Percentiles rank a stretch among this genome's conserved stretches.
Evolutionary conservation across 53 echinoderm and acorn worm genomes (phyloP).

Genomic region (Temnopleurus reevesii): DNA sequence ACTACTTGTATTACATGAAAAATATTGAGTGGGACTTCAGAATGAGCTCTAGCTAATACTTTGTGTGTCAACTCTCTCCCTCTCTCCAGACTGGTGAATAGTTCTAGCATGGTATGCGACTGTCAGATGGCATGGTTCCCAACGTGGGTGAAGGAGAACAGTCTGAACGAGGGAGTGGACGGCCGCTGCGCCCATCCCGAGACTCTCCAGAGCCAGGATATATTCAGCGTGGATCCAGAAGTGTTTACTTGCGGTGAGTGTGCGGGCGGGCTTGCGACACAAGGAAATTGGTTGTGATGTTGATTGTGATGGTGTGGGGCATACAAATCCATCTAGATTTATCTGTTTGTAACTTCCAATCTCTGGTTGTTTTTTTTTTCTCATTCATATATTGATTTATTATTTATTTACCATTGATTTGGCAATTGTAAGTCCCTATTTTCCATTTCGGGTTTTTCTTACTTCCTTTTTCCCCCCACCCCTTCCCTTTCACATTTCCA

Average conservation of each 20-base stretch:
- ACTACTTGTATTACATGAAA: no score
- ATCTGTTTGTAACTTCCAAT: no score
- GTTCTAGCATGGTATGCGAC: conserved; percentile 76
- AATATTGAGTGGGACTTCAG: no score
- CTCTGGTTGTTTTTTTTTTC: no score
- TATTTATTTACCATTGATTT: no score
- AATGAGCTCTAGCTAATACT: background rate
- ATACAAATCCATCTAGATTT: no score
- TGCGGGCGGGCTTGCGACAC: no score
- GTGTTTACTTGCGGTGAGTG: conserved; percentile 82
- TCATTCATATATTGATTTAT: no score
- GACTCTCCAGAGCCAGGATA: conserved; percentile 64
- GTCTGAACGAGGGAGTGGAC: conserved; percentile 66
- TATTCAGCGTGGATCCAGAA: conserved; percentile 68
- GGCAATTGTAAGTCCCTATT: no score
- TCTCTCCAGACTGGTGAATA: conserved; percentile 37
- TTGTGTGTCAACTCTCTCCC: background rate
- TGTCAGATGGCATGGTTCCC: conserved; percentile 95
- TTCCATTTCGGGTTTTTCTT: no score
- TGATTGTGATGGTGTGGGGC: background rate
- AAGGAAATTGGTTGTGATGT: background rate
- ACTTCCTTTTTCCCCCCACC: no score
- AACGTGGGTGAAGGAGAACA: conserved; percentile 71
- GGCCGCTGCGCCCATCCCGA: conserved; percentile 86
- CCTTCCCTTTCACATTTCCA: no score